Evolutionary conservation across 2,797 vertebrate species (phyloP).

Genomic region (Holocentrus rufus): DNA sequence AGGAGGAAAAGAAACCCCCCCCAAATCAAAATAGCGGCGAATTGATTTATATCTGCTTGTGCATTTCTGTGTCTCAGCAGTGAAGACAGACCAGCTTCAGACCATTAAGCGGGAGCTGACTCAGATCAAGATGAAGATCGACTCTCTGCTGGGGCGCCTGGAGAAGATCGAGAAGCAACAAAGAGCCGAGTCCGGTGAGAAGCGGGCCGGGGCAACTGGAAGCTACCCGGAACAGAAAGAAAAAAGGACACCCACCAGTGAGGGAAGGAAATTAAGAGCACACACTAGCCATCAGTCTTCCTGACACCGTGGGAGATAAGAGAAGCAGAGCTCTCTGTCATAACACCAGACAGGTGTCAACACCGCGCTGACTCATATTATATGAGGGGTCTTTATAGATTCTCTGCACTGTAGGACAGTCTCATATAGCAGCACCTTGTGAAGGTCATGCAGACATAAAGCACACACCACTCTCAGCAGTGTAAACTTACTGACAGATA

Average conservation of each 20-base stretch:
- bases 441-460: conserved; percentile 49
- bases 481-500: background rate
- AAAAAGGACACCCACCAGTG: conserved; percentile 8
- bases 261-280: conserved; percentile 68
- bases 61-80: conserved; percentile 79
- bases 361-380: conserved; percentile 52
- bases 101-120: conserved; percentile 98
- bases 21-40: background rate
- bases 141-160: conserved; percentile 97
- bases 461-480: background rate
- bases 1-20: background rate
- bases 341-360: conserved; percentile 62
- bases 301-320: conserved; percentile 75
- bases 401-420: conserved; percentile 31
- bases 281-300: conserved; percentile 69
- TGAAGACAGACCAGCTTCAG: conserved; percentile 98
- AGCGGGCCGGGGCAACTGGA: background rate
- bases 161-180: conserved; percentile 99
- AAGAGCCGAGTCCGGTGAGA: conserved; percentile 91
- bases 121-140: conserved; percentile 99
- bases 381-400: conserved; percentile 62
- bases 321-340: conserved; percentile 67
- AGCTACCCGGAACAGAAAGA: conserved; percentile 44
- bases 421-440: conserved; percentile 19
- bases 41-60: conserved; percentile 2